A percentile compares a stretch with the other conserved stretches of the same genome.
Evolutionary conservation across 2,888 invertebrate genomes (phyloP).

Genomic region (Quadroppia sp.): DNA sequence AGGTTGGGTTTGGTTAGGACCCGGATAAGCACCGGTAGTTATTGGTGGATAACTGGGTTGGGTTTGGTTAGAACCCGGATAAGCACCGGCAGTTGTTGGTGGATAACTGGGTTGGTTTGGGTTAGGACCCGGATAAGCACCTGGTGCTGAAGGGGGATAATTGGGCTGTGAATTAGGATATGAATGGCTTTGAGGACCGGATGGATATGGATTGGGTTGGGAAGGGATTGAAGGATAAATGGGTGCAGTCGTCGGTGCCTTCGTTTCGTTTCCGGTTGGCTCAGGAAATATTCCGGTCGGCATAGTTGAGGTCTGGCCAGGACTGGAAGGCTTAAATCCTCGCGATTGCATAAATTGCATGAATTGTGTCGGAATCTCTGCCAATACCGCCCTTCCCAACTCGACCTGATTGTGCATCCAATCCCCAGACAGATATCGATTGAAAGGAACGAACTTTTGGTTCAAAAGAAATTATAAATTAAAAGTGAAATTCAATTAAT

Average conservation of each 20-base stretch:
- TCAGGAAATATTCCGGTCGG: slow-evolving; percentile 2
- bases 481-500: neutral
- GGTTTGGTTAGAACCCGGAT: neutral
- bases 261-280: slow-evolving; percentile 13
- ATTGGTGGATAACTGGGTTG: neutral
- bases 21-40: neutral
- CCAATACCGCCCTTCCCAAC: slow-evolving; percentile 33
- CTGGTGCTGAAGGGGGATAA: neutral
- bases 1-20: neutral
- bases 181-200: neutral
- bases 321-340: slow-evolving; percentile 38
- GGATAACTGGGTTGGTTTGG: neutral
- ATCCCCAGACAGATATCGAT: neutral
- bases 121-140: neutral
- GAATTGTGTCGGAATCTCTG: slow-evolving; percentile 30
- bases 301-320: neutral
- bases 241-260: neutral
- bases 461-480: neutral
- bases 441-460: slow-evolving; percentile 37
- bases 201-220: neutral
- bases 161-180: neutral
- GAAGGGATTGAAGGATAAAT: slow-evolving; percentile 34
- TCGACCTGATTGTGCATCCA: slow-evolving; percentile 18
- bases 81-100: neutral
- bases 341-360: slow-evolving; percentile 31